Percentiles rank a stretch among this genome's conserved stretches.
Evolutionary conservation across 2,797 vertebrate species (phyloP).

Genomic region (Enteromius unitaeniatus): DNA sequence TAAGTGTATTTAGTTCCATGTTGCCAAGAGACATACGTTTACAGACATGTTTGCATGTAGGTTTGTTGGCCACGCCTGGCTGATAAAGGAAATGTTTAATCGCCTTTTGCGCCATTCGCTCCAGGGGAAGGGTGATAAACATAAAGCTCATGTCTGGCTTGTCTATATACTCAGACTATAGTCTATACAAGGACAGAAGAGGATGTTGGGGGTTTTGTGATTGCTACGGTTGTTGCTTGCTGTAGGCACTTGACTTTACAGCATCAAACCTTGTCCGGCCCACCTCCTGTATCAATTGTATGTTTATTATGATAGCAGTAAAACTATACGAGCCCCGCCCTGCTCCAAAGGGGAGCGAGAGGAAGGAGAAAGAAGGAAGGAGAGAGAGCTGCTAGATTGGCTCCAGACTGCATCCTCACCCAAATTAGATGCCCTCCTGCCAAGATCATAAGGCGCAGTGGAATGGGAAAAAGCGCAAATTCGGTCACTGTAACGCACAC

Average conservation of each 20-base stretch:
- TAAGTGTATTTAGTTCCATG: background rate
- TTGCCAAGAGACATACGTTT: constrained; percentile 10
- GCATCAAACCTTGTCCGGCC: constrained; percentile 44
- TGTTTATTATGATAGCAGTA: constrained; percentile 66
- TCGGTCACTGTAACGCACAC: constrained; percentile 32
- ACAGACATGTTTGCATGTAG: constrained; percentile 12
- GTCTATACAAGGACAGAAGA: constrained; percentile 27
- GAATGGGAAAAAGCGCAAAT: constrained; percentile 41
- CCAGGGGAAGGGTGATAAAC: constrained; percentile 43
- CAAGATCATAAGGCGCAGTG: constrained; percentile 61
- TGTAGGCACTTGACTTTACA: constrained; percentile 60
- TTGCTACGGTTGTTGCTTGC: constrained; percentile 24
- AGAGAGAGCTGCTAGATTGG: constrained; percentile 36
- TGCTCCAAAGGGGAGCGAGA: constrained; percentile 44
- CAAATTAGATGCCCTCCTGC: constrained; percentile 62
- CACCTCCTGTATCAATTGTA: constrained; percentile 60
- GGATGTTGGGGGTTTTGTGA: constrained; percentile 21
- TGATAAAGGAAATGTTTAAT: constrained; percentile 60
- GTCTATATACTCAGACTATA: constrained; percentile 39
- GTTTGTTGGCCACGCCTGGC: constrained; percentile 55
- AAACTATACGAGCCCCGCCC: constrained; percentile 58
- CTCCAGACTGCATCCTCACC: constrained; percentile 59
- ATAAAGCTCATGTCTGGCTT: constrained; percentile 43
- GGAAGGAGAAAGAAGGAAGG: constrained; percentile 27
- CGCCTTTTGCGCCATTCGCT: constrained; percentile 46